These are phyloP conservation scores for Percopsis transmontana DNA, from an alignment of 2,113 vertebrate species.

Conservation along the genomic window DNA sequence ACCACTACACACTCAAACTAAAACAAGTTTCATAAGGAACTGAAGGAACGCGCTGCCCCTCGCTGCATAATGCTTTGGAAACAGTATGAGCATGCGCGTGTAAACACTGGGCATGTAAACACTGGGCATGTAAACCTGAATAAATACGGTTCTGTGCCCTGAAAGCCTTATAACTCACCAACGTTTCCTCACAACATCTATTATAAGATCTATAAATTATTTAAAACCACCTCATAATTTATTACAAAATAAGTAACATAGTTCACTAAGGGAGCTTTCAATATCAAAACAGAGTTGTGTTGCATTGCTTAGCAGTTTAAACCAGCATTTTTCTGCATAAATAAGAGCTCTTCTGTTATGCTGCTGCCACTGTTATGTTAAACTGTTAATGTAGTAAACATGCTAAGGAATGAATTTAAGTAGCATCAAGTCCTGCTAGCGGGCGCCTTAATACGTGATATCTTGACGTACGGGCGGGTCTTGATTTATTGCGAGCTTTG, in stretches of 20 bases:
- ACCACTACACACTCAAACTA: neutral
- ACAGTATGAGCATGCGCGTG: too few relatives aligned
- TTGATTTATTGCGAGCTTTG: neutral
- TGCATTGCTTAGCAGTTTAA: too few relatives aligned
- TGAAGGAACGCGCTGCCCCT: too few relatives aligned
- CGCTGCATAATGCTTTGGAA: too few relatives aligned
- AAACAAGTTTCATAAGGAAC: neutral
- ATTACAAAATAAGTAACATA: slow-evolving; percentile 16
- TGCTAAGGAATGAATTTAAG: too few relatives aligned
- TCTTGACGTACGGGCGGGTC: neutral
- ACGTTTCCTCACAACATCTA: slow-evolving; percentile 9
- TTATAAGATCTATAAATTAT: slow-evolving; percentile 43
- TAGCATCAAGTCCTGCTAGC: too few relatives aligned
- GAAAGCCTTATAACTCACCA: neutral
- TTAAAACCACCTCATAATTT: slow-evolving; percentile 37
- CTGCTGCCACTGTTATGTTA: too few relatives aligned
- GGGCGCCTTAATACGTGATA: neutral
- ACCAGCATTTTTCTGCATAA: too few relatives aligned
- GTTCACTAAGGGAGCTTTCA: neutral
- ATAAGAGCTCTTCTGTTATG: too few relatives aligned
- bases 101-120: neutral
- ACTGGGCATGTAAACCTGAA: neutral
- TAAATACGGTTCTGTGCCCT: neutral
- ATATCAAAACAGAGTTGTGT: slow-evolving; percentile 7
- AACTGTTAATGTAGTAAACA: too few relatives aligned